phyloP scores from a whole-genome alignment of 2,888 invertebrate species.

The Ophion slaviceki region DNA sequence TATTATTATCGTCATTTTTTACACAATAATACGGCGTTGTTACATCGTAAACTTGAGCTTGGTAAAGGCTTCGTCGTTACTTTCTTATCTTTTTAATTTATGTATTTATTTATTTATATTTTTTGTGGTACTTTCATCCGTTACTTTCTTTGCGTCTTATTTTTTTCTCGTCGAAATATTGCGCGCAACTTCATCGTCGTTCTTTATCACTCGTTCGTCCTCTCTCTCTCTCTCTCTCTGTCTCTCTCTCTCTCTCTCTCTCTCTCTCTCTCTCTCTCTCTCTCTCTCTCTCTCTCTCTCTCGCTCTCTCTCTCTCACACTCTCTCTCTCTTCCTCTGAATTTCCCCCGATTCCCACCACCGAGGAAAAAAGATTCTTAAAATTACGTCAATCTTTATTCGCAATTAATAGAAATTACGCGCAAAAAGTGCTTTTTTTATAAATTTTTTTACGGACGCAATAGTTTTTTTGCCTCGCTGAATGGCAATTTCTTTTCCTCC shows the following conservation, averaged over 20 bases:
- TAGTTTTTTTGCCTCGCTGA: conserved; percentile 76
- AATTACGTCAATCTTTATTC: conserved; percentile 66
- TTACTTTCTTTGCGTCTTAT: conserved; percentile 41
- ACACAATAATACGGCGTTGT: conserved; percentile 74
- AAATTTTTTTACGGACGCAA: conserved; percentile 80
- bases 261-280: conserved; percentile 26
- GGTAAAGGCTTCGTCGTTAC: conserved; percentile 77
- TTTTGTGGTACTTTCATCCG: conserved; percentile 58
- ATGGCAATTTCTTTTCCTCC: conserved; percentile 66
- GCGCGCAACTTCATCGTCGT: conserved; percentile 11
- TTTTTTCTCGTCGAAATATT: conserved; percentile 25
- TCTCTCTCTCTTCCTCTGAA: background rate
- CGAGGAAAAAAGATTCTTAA: conserved; percentile 67
- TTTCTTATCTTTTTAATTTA: conserved; percentile 52
- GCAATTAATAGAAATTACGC: conserved; percentile 71
- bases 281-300: conserved; percentile 19
- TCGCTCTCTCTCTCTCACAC: no score
- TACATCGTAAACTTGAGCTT: conserved; percentile 79
- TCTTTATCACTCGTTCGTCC: background rate
- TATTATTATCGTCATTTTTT: conserved; percentile 65
- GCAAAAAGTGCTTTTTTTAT: conserved; percentile 66
- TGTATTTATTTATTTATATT: conserved; percentile 51
- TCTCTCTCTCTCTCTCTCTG: conserved; percentile 12
- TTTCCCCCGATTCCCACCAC: background rate
- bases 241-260: background rate